Evolutionary conservation across 2,113 vertebrate species (phyloP), one percentile per base, ranked within the genome.

Genomic region (Promerops cafer): DNA sequence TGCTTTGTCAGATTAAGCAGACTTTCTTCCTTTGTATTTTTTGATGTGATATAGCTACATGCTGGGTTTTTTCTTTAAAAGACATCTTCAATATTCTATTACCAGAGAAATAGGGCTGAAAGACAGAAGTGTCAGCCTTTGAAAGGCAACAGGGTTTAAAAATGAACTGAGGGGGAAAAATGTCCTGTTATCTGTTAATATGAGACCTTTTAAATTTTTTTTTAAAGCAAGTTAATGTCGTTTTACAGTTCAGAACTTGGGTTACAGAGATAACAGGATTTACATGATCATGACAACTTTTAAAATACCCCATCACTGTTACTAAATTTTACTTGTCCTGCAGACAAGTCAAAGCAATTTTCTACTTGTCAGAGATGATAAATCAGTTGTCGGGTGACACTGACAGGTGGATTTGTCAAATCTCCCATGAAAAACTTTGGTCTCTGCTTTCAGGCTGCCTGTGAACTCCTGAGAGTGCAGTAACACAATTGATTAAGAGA

Each of bases 181-280:
- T 9, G 79, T 23, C 87, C 75, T 16, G 26, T 85, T 91, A 94
- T 84, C 89, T 94, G 83, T 84, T 94, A 91, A 90, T 83, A 82
- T 7, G 4, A 65, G 23, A 40, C 12, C 13, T 61, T 40, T 52
- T 8, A 3, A 26, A 33, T 2, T 16, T 44, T 59, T 75, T 69
- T 52, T 30, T 22, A 8, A 49, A 76, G 20, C 28, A 59, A 77
- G 59, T 86, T 86, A 80, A 94, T 94, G 78, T 76, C 57, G 83
- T 93, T 96, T 93, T 75, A 84, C 89, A 68, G 63, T 53, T 92
- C 63, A 66, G 61, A 90, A 85, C 78, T 87, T 19, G 54, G 47
- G 87, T 80, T 89, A 93, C 54, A 89, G 61, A 96, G 90, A 96
- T 89, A 97, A 96, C 69, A 69, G 86, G 85, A 96, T 97, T 96